These are phyloP conservation scores for Manis pentadactyla DNA, from an alignment of 2,797 vertebrate genomes.

Conservation along the genomic window DNA sequence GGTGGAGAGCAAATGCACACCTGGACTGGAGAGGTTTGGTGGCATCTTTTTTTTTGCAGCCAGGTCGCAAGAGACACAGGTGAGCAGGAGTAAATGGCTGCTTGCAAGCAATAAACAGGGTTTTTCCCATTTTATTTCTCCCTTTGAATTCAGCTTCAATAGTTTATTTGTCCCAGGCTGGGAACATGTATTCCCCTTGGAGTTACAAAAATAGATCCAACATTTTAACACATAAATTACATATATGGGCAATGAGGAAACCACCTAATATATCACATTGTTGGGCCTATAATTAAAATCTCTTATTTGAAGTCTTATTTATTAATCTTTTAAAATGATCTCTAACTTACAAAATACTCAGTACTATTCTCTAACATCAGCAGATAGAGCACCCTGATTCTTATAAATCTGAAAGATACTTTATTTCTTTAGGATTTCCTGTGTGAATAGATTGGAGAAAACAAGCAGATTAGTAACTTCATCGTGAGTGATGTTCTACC, in stretches of 20 bases:
- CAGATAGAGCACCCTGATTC: neutral
- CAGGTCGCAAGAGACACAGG: too few species aligned
- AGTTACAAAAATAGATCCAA: neutral
- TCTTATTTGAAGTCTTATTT: neutral
- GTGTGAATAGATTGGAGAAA: neutral
- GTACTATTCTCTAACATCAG: neutral
- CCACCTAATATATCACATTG: neutral
- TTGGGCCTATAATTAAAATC: neutral
- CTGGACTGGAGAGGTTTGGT: too few species aligned
- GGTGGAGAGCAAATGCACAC: too few species aligned
- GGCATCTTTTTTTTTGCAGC: too few species aligned
- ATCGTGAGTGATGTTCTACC: neutral
- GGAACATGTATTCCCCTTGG: too few species aligned
- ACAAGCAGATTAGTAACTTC: neutral
- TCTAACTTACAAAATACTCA: neutral
- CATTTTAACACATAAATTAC: neutral
- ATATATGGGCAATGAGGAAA: neutral
- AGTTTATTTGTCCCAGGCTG: too few species aligned
- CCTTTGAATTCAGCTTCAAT: too few species aligned
- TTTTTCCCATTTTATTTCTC: too few species aligned
- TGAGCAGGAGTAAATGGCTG: too few species aligned
- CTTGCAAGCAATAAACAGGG: too few species aligned
- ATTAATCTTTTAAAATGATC: neutral
- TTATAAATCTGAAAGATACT: neutral
- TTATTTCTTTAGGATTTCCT: neutral